Percentiles rank a stretch among this genome's conserved stretches.
Conservation (phyloP, 2,113 vertebrate species). For the Phrynocephalus versicolor region DNA sequence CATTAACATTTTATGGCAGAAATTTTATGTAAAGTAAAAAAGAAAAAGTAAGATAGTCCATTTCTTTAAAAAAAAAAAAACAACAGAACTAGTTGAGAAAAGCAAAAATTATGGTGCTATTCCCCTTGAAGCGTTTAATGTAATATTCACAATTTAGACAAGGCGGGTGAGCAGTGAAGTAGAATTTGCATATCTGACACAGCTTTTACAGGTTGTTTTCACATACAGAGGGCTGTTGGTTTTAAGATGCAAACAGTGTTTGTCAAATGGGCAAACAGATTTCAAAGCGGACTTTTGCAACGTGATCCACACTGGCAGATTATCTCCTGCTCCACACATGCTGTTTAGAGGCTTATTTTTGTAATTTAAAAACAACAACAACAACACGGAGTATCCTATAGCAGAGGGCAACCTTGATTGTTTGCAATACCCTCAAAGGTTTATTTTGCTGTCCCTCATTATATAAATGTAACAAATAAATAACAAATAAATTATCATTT, state of each 20-base stretch:
- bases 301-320: not conserved
- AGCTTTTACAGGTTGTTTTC: not conserved
- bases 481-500: no score
- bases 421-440: not conserved
- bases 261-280: not conserved
- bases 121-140: not conserved
- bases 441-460: not conserved
- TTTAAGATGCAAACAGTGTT: conserved; percentile 12
- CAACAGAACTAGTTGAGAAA: not conserved
- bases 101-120: conserved; percentile 33
- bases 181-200: conserved; percentile 4
- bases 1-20: conserved; percentile 54
- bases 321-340: not conserved
- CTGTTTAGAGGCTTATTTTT: not conserved
- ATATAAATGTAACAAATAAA: no score
- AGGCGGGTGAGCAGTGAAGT: not conserved
- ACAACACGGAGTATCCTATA: not conserved
- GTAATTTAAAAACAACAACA: not conserved
- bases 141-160: conserved; percentile 6
- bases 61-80: not conserved
- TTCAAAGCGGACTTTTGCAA: conserved; percentile 13
- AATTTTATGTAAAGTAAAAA: conserved; percentile 13
- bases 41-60: not conserved
- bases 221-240: conserved; percentile 2
- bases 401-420: not conserved